Evolutionary conservation across 2,113 vertebrate genomes (phyloP).

Genomic region (Cepphus grylle): DNA sequence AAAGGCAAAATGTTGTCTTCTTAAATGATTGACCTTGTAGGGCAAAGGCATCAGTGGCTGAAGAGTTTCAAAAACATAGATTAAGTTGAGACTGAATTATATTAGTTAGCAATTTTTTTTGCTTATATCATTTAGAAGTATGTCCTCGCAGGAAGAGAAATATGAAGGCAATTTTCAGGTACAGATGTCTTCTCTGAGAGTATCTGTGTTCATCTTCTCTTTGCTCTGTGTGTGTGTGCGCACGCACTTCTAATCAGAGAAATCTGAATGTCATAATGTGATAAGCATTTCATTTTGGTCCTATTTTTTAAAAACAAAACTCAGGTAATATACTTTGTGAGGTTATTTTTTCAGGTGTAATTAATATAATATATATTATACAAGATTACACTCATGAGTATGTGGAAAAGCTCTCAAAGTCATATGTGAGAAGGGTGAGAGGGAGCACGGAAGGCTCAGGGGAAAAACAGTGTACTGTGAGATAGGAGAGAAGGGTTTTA

Average conservation of each 20-base stretch:
- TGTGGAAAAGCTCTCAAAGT: background rate
- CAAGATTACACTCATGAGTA: background rate
- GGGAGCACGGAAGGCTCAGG: background rate
- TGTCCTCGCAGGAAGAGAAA: background rate
- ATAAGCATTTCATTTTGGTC: background rate
- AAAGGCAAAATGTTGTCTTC: slow-evolving; percentile 45
- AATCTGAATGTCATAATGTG: background rate
- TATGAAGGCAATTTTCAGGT: background rate
- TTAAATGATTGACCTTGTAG: slow-evolving; percentile 32
- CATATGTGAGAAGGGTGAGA: background rate
- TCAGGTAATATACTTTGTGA: background rate
- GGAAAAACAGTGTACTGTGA: background rate
- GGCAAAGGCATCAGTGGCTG: background rate
- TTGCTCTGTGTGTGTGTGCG: background rate
- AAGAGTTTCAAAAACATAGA: background rate
- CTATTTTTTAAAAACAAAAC: background rate
- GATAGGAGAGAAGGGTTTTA: background rate
- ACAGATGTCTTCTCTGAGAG: background rate
- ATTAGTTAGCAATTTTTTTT: background rate
- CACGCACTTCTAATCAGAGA: background rate
- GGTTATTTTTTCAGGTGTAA: background rate
- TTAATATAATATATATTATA: background rate
- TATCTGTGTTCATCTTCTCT: background rate
- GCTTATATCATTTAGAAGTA: background rate
- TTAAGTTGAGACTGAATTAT: background rate